Base-by-base conservation (phyloP, 2,113 vertebrate genomes). In the Donacobius atricapilla region DNA sequence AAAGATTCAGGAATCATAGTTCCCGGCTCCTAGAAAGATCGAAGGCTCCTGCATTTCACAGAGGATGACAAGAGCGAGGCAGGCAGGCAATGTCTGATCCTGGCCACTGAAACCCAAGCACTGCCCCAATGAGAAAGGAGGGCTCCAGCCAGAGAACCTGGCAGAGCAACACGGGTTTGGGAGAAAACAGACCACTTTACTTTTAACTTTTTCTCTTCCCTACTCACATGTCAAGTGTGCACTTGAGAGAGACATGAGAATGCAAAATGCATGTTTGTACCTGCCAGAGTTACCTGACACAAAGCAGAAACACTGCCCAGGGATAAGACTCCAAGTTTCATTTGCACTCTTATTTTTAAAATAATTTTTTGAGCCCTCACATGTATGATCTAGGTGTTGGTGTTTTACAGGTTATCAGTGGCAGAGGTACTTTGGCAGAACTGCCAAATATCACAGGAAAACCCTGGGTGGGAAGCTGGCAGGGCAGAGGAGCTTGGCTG, bases 151-250 rank as follows among this genome's bases (percentile, higher is more conserved):
- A 27, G 12, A 94, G 23, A 39, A 44, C 66, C 30, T 35, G 44
- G 51, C 37, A 58, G 20, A 33, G 30, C 14, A 47, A 21, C 9
- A 11, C 0, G 0, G 24, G 9, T 69, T 31, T 53, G 44, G 31
- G 68, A 73, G 35, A 78, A 87, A 66, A 80, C 0, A 72, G 10
- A 69, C 21, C 21, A 4, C 33, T 94, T 61, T 51, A 53, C 51
- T 85, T 72, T 30, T 33, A 44, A 25, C 18, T 40, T 58, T 37
- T 71, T 31, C 15, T 24, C 15, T 9, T 16, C 33, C 71, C 23
- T 72, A 23, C 37, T 47, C 60, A 25, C 11, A 3, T 21, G 27
- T 58, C 37, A 69, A 15, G 16, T 15, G 24, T 37, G 27, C 0
- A 0, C 44, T 81, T 35, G 63, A 56, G 50, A 72, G 76, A 95